A percentile compares a stretch with the other conserved stretches of the same genome.
Evolutionary conservation across 2,797 vertebrate genomes (phyloP).

Genomic region (Crocidura indochinensis): DNA sequence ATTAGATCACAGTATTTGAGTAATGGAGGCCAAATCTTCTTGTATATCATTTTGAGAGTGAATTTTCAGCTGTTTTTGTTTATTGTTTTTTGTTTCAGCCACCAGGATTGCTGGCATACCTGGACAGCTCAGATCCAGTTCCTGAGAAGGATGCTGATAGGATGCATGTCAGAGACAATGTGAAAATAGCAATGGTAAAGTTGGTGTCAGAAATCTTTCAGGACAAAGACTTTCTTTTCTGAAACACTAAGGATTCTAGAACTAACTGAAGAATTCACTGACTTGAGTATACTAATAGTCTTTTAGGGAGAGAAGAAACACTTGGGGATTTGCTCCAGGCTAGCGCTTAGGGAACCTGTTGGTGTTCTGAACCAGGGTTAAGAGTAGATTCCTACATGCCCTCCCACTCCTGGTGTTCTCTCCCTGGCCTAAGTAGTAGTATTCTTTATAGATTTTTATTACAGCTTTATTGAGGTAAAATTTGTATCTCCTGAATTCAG

Average conservation of each 20-base stretch:
- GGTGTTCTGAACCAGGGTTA: no score
- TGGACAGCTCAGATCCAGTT: conserved; percentile 96
- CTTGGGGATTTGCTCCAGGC: no score
- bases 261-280: conserved; percentile 13
- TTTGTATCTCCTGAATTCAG: neutral
- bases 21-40: conserved; percentile 47
- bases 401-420: no score
- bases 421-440: no score
- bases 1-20: conserved; percentile 28
- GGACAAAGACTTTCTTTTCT: conserved; percentile 1
- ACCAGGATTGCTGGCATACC: conserved; percentile 95
- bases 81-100: conserved; percentile 90
- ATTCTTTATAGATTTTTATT: no score
- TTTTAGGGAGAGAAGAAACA: neutral
- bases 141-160: conserved; percentile 97
- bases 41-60: conserved; percentile 46
- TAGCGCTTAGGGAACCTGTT: no score
- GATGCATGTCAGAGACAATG: conserved; percentile 98
- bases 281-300: neutral
- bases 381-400: no score
- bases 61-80: conserved; percentile 70
- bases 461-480: neutral
- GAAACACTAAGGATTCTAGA: neutral
- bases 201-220: conserved; percentile 64
- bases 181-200: conserved; percentile 97